These are phyloP conservation scores for Allobates femoralis DNA, from an alignment of 2,797 vertebrate genomes.

Conservation along the genomic window DNA sequence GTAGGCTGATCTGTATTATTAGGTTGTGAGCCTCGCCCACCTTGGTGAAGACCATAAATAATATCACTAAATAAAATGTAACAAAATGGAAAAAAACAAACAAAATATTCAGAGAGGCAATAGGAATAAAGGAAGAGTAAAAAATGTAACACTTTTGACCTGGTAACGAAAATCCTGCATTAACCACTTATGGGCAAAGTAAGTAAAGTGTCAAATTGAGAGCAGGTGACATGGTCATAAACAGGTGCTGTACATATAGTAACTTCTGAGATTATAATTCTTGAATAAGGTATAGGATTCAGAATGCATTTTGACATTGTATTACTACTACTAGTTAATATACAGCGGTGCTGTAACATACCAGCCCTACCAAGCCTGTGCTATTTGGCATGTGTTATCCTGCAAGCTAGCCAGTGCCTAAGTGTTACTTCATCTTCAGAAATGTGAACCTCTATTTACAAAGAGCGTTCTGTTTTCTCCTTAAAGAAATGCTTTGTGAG, in stretches of 20 bases:
- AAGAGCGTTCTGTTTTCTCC: slow-evolving; percentile 81
- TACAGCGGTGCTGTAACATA: not conserved
- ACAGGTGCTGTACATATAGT: not conserved
- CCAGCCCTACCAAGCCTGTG: not conserved
- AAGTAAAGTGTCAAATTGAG: not conserved
- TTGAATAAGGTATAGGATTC: not conserved
- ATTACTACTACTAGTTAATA: not conserved
- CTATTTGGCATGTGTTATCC: slow-evolving; percentile 31
- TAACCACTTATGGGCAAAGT: no score
- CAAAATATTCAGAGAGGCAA: no score
- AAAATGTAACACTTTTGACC: no score
- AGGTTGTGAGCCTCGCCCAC: no score
- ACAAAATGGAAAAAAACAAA: no score
- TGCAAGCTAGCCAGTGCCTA: slow-evolving; percentile 34
- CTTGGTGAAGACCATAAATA: no score
- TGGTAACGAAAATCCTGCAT: no score
- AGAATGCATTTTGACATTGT: not conserved
- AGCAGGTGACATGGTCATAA: not conserved
- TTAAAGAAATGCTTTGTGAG: slow-evolving; percentile 83
- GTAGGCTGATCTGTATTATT: no score
- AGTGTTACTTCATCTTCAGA: slow-evolving; percentile 75
- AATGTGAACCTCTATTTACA: slow-evolving; percentile 84
- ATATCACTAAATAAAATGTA: no score
- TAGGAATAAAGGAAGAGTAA: no score
- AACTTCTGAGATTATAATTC: not conserved